Evolutionary conservation across 2,797 vertebrate species (phyloP).

Genomic region (Uromys caudimaculatus): DNA sequence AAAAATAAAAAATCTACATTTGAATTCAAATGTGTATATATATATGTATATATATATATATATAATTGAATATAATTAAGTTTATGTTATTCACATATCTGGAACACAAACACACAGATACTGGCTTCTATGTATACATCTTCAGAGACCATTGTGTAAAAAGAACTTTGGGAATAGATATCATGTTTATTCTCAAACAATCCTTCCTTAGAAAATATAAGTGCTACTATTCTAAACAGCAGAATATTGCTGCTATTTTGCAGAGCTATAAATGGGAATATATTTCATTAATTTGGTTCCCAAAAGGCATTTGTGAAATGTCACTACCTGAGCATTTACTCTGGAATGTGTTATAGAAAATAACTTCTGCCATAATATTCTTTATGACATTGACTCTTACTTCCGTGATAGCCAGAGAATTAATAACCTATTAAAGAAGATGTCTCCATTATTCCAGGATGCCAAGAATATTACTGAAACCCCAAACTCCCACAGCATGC

Average conservation of each 20-base stretch:
- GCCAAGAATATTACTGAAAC: background rate
- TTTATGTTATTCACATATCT: background rate
- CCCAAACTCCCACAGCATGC: background rate
- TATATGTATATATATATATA: too few species aligned
- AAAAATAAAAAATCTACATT: background rate
- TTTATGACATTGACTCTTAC: background rate
- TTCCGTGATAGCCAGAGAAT: background rate
- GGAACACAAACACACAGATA: background rate
- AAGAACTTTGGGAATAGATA: background rate
- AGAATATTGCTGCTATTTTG: fast-evolving
- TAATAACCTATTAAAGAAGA: constrained; percentile 12
- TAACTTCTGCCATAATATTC: background rate
- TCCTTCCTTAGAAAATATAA: background rate
- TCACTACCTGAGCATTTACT: background rate
- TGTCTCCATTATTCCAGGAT: background rate
- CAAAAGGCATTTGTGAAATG: background rate
- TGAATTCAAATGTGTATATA: too few species aligned
- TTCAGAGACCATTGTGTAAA: background rate
- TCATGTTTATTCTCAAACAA: constrained; percentile 4
- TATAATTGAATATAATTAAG: background rate
- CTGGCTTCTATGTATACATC: background rate
- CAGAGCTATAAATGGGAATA: fast-evolving
- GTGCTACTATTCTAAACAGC: background rate
- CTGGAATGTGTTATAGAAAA: background rate
- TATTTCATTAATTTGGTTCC: background rate